A percentile compares a stretch with the other conserved stretches of the same genome.
Conservation (phyloP, 2,888 invertebrate species). For the Sylvicola cinctus region DNA sequence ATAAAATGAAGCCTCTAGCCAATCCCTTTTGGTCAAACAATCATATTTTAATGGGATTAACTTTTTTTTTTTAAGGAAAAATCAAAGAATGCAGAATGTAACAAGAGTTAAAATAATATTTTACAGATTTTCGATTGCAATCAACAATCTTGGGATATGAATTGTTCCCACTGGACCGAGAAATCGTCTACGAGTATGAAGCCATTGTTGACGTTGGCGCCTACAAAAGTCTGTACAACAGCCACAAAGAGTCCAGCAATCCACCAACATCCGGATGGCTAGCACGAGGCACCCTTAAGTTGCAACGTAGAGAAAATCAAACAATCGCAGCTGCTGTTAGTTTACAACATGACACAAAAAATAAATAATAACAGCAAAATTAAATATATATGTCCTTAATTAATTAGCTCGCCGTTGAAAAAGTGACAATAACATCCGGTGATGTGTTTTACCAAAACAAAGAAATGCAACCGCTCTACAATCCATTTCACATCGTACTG, state of each 20-base stretch:
- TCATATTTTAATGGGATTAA: no score
- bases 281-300: constrained; percentile 21
- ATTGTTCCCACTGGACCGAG: constrained; percentile 14
- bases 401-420: constrained; percentile 21
- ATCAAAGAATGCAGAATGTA: no score
- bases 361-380: neutral
- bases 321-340: constrained; percentile 23
- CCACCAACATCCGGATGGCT: constrained; percentile 24
- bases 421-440: constrained; percentile 22
- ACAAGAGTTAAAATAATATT: no score
- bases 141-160: neutral
- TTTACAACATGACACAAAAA: constrained; percentile 6
- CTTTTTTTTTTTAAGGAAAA: no score
- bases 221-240: constrained; percentile 9
- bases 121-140: no score
- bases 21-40: no score
- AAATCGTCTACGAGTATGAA: constrained; percentile 25
- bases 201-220: constrained; percentile 24
- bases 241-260: constrained; percentile 18
- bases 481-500: constrained; percentile 22
- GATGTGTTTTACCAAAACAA: constrained; percentile 24
- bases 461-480: constrained; percentile 25
- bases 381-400: constrained; percentile 1
- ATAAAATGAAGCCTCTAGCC: no score
- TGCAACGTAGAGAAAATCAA: constrained; percentile 18